A percentile compares a stretch with the other conserved stretches of the same genome.
phyloP scores from a whole-genome alignment of 2,888 invertebrate genomes.

The Leucophenga maculata region DNA sequence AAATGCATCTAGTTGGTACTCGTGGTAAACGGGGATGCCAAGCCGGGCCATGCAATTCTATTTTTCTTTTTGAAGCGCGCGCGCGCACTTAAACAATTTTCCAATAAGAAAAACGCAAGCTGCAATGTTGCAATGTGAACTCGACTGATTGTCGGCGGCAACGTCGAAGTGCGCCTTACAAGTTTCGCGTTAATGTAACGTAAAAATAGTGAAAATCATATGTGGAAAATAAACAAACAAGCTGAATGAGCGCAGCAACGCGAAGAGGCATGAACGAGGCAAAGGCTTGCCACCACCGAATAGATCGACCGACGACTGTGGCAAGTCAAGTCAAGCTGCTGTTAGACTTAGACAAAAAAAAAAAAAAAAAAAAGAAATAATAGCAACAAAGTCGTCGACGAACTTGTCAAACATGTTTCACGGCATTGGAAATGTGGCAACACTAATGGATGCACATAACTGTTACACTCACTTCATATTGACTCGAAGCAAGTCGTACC shows the following conservation, averaged over 20 bases:
- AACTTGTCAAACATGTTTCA: slow-evolving; percentile 62
- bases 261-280: no score
- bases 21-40: slow-evolving; percentile 13
- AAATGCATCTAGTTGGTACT: not conserved
- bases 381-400: no score
- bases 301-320: slow-evolving; percentile 15
- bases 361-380: no score
- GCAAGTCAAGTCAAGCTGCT: slow-evolving; percentile 34
- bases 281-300: no score
- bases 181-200: slow-evolving; percentile 48
- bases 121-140: not conserved
- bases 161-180: not conserved
- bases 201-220: slow-evolving; percentile 65
- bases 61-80: not conserved
- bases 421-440: slow-evolving; percentile 59
- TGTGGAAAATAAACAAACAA: slow-evolving; percentile 30
- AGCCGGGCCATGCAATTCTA: slow-evolving; percentile 16
- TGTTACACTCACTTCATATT: slow-evolving; percentile 53
- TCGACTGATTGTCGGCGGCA: slow-evolving; percentile 31
- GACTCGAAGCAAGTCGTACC: slow-evolving; percentile 42
- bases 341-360: no score
- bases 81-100: not conserved
- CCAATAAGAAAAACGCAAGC: slow-evolving; percentile 7
- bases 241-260: no score
- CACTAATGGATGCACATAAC: slow-evolving; percentile 44